Evolutionary conservation across 2,113 vertebrate genomes (phyloP), one percentile per base, ranked within the genome.

Genomic region (Spea multiplicata): DNA sequence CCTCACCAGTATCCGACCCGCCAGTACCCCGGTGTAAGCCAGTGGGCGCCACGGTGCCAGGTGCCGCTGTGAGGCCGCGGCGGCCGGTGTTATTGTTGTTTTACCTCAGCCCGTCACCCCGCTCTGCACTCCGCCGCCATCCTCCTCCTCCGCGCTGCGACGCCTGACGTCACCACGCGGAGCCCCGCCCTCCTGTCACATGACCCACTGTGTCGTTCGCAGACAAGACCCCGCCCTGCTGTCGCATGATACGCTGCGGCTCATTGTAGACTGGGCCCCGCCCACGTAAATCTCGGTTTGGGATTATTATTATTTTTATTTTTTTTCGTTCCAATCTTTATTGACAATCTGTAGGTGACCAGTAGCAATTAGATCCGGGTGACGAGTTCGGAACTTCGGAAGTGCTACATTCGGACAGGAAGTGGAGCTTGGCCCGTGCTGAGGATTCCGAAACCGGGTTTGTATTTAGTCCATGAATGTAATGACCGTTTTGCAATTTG

Each of bases 111-210:
- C 62, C 17, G 73, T 66, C 59, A 68, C 70, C 74, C 62, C 13
- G 44, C 66, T 66, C 70, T 65, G 13, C 78, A 59, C 44, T 44
- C 66, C 78, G 83, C 80, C 85, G 82, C 78, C 69, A 80, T 45
- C 50, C 71, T 79, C 84, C 71, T 75, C 84, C 75, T 76, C 81
- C 81, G 84, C 84, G 81, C 84, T 84, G 80, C 82, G 49, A 67
- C 75, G 68, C 69, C 16, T 66, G 68, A 78, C 74, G 74, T 76
- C 74, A 76, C 68, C 59, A 14, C 17, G 57, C 59, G 44, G 5
- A n/a, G 44, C 68, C 8, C 76, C 68, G 30, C 75, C 75, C 75
- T 80, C 76, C 81, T 82, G 81, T 85, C 86, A 86, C 86, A 85
- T 84, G 82, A 86, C 82, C 73, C 83, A 71, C 83, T 82, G 81